Base-by-base conservation (phyloP, 2,113 vertebrate species). In the Dipodomys merriami region DNA sequence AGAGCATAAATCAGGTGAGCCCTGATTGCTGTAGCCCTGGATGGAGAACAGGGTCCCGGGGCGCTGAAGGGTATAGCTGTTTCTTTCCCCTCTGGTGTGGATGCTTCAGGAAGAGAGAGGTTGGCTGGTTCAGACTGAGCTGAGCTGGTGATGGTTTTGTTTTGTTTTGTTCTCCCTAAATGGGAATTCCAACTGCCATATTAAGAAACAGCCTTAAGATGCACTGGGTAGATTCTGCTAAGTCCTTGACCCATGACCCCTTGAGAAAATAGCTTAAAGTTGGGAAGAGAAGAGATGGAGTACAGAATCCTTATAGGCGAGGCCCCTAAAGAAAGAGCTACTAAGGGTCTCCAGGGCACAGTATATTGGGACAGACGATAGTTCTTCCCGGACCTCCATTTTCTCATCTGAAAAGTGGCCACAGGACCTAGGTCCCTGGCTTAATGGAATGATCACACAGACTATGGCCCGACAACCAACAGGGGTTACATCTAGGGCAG, bases 361-460 rank as follows among this genome's bases (percentile, higher is more conserved):
- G 22, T 25, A 62, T 27, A 7, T 0, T 27, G 15, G 29, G 16
- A 15, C 30, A 5, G 44, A 7, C 25, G 57, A 3, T 20, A 33
- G 2, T 30, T 29, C 53, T 72, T 39, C 72, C 77, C 0, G 0
- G 74, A 53, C 79, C 94, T 94, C 88, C 84, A 83, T 83, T 44
- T 92, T 91, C 64, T 60, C 93, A 84, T 79, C 88, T 93, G 88
- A 74, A 57, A 96, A 96, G 82, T 79, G 60, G 78, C 16, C 12
- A 5, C 27, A 3, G 33, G 69, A 88, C 86, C 60, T 6, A 3
- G 1, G n/a, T 83, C 46, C 19, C 67, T 71, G 65, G 80, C 9
- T 82, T 77, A 33, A 84, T 85, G 30, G 44, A 86, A 64, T 33
- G 53, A 53, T 12, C 39, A 19, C 2, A 69, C 25, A 77, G 71